Percentiles rank a stretch among this genome's conserved stretches.
Conservation (phyloP, 2,113 vertebrate species). For the Procavia capensis region DNA sequence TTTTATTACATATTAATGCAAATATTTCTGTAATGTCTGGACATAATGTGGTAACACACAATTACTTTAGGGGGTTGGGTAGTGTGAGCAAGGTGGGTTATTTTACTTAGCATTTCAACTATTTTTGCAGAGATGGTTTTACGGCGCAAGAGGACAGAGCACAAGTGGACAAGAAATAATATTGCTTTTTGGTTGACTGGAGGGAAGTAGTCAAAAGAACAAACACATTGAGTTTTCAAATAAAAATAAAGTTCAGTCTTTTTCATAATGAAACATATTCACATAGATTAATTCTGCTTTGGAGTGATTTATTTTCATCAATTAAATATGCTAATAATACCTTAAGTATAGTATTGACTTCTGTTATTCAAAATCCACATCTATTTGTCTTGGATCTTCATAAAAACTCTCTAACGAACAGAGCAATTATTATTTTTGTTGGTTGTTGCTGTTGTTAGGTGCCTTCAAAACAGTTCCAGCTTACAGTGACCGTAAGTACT, state of each 20-base stretch:
- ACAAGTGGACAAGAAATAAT: neutral
- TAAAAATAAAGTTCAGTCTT: conserved; percentile 52
- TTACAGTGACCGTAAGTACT: too few species aligned
- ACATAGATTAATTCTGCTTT: conserved; percentile 50
- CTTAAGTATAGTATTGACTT: conserved; percentile 55
- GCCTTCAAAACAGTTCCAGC: too few species aligned
- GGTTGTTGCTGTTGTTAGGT: too few species aligned
- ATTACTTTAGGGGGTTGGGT: neutral
- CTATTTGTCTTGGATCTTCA: conserved; percentile 64
- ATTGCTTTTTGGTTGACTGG: neutral
- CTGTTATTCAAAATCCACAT: conserved; percentile 63
- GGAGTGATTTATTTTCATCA: conserved; percentile 45
- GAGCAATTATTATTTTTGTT: neutral
- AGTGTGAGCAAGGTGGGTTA: neutral
- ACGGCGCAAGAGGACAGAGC: neutral
- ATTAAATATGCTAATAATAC: conserved; percentile 63
- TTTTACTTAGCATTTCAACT: conserved; percentile 19
- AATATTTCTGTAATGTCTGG: neutral
- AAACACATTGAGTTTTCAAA: conserved; percentile 19
- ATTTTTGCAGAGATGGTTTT: neutral
- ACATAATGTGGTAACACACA: neutral
- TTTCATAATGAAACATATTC: conserved; percentile 36
- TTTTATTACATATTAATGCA: neutral
- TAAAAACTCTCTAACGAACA: conserved; percentile 51
- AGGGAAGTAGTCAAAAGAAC: conserved; percentile 17